These are phyloP conservation scores for Hydropotes inermis DNA, from an alignment of 2,113 vertebrate species.

Conservation along the genomic window DNA sequence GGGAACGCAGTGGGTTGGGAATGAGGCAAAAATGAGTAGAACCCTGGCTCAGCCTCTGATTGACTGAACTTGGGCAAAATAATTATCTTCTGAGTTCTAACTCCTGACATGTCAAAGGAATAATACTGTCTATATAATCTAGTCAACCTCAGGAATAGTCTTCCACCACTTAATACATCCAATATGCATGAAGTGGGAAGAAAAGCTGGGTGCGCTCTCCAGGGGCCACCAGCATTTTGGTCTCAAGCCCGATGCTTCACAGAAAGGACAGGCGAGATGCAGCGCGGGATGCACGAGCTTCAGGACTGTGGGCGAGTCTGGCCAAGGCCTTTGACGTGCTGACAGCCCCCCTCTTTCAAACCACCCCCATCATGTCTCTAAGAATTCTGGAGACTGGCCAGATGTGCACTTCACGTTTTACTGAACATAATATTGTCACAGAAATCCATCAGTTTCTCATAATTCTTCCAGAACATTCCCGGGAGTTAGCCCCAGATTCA, in stretches of 20 bases:
- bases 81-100: background rate
- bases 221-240: background rate
- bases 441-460: background rate
- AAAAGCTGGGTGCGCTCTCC: background rate
- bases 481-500: background rate
- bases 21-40: background rate
- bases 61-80: background rate
- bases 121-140: background rate
- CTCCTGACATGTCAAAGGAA: background rate
- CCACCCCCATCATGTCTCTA: background rate
- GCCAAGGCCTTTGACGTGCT: background rate
- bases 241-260: background rate
- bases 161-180: background rate
- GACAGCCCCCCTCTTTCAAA: background rate
- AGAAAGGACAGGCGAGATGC: background rate
- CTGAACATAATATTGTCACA: background rate
- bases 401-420: background rate
- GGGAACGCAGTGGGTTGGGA: background rate
- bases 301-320: background rate
- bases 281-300: background rate
- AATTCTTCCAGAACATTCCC: background rate
- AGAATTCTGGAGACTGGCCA: background rate
- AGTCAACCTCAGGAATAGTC: background rate
- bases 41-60: background rate
- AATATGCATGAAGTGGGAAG: background rate